Conservation (phyloP, 2,797 vertebrate genomes). For the Bucorvus abyssinicus region DNA sequence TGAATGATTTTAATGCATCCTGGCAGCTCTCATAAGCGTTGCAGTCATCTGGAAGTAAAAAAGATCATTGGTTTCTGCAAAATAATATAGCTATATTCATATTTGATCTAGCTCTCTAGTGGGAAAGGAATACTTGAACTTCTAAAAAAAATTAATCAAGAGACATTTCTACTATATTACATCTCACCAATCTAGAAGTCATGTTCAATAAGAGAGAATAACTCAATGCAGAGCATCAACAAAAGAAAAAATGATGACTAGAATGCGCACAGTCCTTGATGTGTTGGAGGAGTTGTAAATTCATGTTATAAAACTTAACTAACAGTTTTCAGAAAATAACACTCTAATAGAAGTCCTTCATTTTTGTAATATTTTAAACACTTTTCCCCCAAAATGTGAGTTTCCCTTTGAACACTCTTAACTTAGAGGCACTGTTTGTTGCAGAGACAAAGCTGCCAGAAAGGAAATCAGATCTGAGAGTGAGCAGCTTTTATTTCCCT, state of each 20-base stretch:
- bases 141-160: background rate
- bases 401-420: background rate
- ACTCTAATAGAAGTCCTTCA: background rate
- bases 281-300: background rate
- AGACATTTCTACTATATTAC: background rate
- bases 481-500: background rate
- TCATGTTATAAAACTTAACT: background rate
- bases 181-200: background rate
- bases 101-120: background rate
- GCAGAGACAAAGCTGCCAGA: background rate
- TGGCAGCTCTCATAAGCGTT: slow-evolving; percentile 71
- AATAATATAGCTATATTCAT: slow-evolving; percentile 12
- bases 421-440: background rate
- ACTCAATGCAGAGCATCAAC: background rate
- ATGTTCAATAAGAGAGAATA: background rate
- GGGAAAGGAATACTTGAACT: background rate
- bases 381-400: background rate
- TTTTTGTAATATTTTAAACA: background rate
- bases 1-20: slow-evolving; percentile 74
- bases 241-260: background rate
- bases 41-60: slow-evolving; percentile 62
- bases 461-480: background rate
- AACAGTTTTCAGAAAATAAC: background rate
- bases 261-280: background rate
- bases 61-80: slow-evolving; percentile 47